Conservation (phyloP, 2,888 invertebrate species). For the Philereme transversata region DNA sequence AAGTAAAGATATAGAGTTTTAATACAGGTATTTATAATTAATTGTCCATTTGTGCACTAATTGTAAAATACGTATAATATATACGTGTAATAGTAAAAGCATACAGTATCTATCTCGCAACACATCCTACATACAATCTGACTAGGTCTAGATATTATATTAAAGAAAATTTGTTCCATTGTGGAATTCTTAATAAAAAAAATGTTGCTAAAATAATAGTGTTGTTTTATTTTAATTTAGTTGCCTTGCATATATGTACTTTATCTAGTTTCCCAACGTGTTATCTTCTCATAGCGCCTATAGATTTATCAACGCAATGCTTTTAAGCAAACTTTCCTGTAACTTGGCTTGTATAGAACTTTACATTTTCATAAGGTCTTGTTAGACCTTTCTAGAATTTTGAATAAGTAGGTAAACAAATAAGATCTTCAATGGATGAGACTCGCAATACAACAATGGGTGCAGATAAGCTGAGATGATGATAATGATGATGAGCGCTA, state of each 20-base stretch:
- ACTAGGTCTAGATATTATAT: slow-evolving; percentile 77
- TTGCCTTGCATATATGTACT: not conserved
- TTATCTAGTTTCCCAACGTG: not conserved
- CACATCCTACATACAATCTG: slow-evolving; percentile 70
- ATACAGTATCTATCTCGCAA: slow-evolving; percentile 57
- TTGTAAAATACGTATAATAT: slow-evolving; percentile 32
- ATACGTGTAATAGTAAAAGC: slow-evolving; percentile 41
- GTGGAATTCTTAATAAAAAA: slow-evolving; percentile 84
- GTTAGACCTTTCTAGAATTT: no score
- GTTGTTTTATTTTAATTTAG: slow-evolving; percentile 59
- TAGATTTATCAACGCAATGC: not conserved
- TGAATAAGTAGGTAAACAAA: no score
- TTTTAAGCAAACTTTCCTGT: not conserved
- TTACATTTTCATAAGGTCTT: no score
- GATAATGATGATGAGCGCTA: no score
- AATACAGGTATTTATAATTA: slow-evolving; percentile 65
- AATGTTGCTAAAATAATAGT: slow-evolving; percentile 81
- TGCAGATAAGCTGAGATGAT: no score
- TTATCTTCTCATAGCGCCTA: not conserved
- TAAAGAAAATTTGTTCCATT: slow-evolving; percentile 79
- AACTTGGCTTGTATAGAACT: not conserved
- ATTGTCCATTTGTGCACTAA: slow-evolving; percentile 70
- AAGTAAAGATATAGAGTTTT: slow-evolving; percentile 45
- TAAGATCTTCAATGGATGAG: no score
- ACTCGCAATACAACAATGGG: no score